A percentile compares a stretch with the other conserved stretches of the same genome.
Evolutionary conservation across 2,888 invertebrate genomes (phyloP).

Genomic region (Diarsia mendica): DNA sequence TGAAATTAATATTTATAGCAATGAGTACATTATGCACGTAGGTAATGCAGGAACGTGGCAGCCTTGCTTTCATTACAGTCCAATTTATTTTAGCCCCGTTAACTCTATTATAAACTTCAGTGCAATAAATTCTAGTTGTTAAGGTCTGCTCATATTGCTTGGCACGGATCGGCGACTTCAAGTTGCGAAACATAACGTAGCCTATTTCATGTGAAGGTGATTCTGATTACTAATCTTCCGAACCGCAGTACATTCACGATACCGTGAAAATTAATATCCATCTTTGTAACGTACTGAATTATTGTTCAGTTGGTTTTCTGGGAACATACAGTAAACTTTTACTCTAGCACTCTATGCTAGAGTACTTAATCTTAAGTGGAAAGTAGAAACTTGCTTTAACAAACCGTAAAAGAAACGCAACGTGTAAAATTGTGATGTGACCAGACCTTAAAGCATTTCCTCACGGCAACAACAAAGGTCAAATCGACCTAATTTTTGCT

Average conservation of each 20-base stretch:
- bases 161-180: conserved; percentile 27
- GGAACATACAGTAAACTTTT: neutral
- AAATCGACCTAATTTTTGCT: conserved; percentile 66
- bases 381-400: neutral
- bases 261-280: conserved; percentile 1
- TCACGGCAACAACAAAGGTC: conserved; percentile 65
- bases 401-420: conserved; percentile 21
- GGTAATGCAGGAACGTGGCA: conserved; percentile 65
- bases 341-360: no score
- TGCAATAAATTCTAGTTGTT: conserved; percentile 65
- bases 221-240: neutral
- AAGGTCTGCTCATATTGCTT: conserved; percentile 60
- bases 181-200: conserved; percentile 28
- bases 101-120: conserved; percentile 59
- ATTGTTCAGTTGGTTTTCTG: neutral
- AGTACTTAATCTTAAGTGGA: no score
- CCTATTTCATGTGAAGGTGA: conserved; percentile 33
- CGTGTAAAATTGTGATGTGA: conserved; percentile 44
- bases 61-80: conserved; percentile 70
- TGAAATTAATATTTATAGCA: conserved; percentile 66
- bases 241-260: conserved; percentile 1
- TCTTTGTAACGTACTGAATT: neutral
- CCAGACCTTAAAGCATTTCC: conserved; percentile 61
- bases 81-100: conserved; percentile 65
- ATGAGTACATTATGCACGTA: conserved; percentile 63